These are phyloP conservation scores for Oreocharis arfaki DNA, from an alignment of 2,113 vertebrate species.

Conservation along the genomic window DNA sequence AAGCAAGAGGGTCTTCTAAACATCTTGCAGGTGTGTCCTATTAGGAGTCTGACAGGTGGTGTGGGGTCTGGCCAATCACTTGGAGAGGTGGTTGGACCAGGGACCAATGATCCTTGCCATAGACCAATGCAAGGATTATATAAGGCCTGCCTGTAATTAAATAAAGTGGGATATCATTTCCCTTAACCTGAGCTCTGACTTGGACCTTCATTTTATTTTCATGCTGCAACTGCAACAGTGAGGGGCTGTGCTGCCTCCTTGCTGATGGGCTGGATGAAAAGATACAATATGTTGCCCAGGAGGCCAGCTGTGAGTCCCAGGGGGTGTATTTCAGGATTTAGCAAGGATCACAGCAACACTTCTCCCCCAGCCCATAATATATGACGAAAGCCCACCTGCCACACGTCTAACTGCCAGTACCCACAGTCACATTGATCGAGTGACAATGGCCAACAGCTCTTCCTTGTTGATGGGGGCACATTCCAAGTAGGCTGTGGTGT, in stretches of 20 bases:
- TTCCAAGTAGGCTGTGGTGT: not conserved
- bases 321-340: not conserved
- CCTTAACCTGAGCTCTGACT: too few species aligned
- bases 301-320: rapidly evolving
- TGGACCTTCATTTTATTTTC: too few species aligned
- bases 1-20: too few species aligned
- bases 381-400: not conserved
- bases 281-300: rapidly evolving
- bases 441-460: not conserved
- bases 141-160: too few species aligned
- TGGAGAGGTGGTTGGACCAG: too few species aligned
- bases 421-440: not conserved
- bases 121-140: too few species aligned
- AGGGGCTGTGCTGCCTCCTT: not conserved
- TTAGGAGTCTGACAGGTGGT: too few species aligned
- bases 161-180: too few species aligned
- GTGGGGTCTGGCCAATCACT: too few species aligned
- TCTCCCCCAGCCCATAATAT: not conserved
- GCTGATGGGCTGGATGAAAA: not conserved
- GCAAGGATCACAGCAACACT: not conserved
- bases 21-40: too few species aligned
- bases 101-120: too few species aligned
- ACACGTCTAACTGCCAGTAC: rapidly evolving
- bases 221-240: too few species aligned
- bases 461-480: not conserved